phyloP scores from a whole-genome alignment of 92 coral and sea anemone species.

The Nematostella vectensis region DNA sequence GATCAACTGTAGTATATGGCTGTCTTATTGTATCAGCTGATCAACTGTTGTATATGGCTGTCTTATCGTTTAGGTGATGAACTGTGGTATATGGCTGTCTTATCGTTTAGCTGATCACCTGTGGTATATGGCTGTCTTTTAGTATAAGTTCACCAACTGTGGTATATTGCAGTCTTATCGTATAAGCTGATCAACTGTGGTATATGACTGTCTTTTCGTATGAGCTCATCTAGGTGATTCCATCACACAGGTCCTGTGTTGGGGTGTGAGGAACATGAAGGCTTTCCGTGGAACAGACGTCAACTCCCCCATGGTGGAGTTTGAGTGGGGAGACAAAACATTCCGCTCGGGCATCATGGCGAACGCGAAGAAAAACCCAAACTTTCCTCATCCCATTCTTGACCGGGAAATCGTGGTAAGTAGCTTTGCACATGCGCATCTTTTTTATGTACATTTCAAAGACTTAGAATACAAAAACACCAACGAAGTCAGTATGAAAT shows the following conservation, averaged over 20 bases:
- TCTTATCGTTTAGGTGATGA: background rate
- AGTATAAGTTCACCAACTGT: too few species aligned
- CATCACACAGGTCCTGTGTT: slow-evolving; percentile 42
- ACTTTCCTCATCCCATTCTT: slow-evolving; percentile 52
- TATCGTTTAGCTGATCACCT: too few species aligned
- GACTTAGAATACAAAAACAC: too few species aligned
- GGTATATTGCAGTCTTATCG: background rate
- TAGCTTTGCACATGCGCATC: too few species aligned
- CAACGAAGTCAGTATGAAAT: too few species aligned
- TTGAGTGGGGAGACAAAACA: slow-evolving; percentile 53
- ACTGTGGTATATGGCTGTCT: too few species aligned
- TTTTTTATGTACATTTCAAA: too few species aligned
- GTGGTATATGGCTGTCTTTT: too few species aligned
- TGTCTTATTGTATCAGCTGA: background rate
- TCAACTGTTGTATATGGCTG: background rate
- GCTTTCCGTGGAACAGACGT: slow-evolving; percentile 24
- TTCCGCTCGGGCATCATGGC: slow-evolving; percentile 39
- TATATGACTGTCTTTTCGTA: background rate
- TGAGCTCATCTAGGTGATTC: background rate
- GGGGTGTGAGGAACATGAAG: slow-evolving; percentile 85
- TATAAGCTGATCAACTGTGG: background rate
- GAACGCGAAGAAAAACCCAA: slow-evolving; percentile 57
- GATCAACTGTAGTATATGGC: background rate
- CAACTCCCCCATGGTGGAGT: slow-evolving; percentile 61
- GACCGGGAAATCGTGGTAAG: slow-evolving; percentile 31